A percentile compares a stretch with the other conserved stretches of the same genome.
Evolutionary conservation across 2,113 vertebrate species (phyloP).

Genomic region (Rhizomys pruinosus): DNA sequence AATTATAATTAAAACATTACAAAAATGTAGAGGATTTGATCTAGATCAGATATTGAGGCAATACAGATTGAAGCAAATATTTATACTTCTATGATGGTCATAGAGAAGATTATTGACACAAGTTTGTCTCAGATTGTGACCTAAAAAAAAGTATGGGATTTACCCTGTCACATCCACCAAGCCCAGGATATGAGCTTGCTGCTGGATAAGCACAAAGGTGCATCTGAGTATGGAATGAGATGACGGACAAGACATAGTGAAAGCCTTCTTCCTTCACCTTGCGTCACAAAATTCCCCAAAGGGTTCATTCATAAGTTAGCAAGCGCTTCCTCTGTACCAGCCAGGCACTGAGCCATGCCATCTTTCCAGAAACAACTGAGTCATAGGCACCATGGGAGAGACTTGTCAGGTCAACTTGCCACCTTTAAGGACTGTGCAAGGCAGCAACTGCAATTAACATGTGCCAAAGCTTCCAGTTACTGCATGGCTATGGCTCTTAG

Average conservation of each 20-base stretch:
- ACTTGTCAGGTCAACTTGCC: not conserved
- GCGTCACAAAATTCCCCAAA: slow-evolving; percentile 15
- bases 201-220: not conserved
- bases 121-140: not conserved
- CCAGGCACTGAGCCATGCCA: not conserved
- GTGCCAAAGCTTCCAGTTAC: not conserved
- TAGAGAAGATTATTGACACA: not conserved
- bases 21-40: not conserved
- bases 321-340: not conserved
- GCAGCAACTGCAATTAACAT: not conserved
- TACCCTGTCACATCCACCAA: slow-evolving; percentile 8
- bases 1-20: not conserved
- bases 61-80: not conserved
- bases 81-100: not conserved
- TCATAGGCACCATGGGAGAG: not conserved
- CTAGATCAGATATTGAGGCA: not conserved
- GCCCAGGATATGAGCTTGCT: not conserved
- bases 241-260: not conserved
- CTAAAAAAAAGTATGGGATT: not conserved
- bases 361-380: slow-evolving; percentile 19
- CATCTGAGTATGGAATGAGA: not conserved
- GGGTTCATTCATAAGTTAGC: slow-evolving; percentile 28
- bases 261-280: not conserved
- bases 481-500: not conserved
- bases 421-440: not conserved